These are phyloP conservation scores for Dione vanillae DNA, from an alignment of 2,888 invertebrate genomes.

Conservation along the genomic window DNA sequence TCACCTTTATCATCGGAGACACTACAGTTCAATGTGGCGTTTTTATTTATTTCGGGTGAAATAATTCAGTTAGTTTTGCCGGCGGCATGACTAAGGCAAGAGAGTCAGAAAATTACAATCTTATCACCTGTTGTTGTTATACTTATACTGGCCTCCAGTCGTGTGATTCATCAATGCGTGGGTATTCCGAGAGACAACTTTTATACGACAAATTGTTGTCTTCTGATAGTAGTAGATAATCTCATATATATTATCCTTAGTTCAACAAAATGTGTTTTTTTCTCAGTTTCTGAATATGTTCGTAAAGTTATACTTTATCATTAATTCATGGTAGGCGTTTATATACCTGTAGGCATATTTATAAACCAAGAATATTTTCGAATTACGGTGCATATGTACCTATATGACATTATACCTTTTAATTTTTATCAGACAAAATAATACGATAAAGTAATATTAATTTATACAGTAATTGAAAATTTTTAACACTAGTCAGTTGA, in stretches of 20 bases:
- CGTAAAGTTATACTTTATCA: not conserved
- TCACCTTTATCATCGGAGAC: not conserved
- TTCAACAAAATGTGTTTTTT: too few species aligned
- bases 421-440: too few species aligned
- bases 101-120: constrained; percentile 50
- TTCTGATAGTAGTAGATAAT: not conserved
- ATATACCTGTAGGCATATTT: not conserved
- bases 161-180: constrained; percentile 36
- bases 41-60: constrained; percentile 6
- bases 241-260: too few species aligned
- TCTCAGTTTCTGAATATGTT: too few species aligned
- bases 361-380: too few species aligned
- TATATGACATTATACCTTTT: too few species aligned
- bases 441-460: too few species aligned
- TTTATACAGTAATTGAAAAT: too few species aligned
- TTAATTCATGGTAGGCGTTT: not conserved
- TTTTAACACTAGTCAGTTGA: too few species aligned
- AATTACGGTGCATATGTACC: not conserved
- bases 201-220: constrained; percentile 19
- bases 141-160: constrained; percentile 24
- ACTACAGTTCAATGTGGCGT: constrained; percentile 8
- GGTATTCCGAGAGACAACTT: constrained; percentile 30
- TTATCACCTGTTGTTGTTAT: constrained; percentile 50
- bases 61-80: constrained; percentile 14
- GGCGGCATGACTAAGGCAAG: constrained; percentile 43